Percentiles rank a stretch among this genome's conserved stretches.
Evolutionary conservation across 1,140 invertebrate species (phyloP).

Genomic region (Ips typographus): DNA sequence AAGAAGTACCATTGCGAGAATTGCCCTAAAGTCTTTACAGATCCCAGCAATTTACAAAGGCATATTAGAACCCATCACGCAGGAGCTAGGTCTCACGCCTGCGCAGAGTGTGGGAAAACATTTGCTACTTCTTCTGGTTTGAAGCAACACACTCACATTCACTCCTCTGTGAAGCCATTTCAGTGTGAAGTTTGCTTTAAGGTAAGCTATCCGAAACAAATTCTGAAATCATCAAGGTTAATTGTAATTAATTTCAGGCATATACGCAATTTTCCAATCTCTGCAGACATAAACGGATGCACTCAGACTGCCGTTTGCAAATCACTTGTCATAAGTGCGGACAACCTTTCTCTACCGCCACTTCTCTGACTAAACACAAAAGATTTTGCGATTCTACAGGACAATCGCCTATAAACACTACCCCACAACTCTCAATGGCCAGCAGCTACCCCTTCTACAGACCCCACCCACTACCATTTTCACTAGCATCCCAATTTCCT

Average conservation of each 20-base stretch:
- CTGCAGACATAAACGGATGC: slow-evolving; percentile 98
- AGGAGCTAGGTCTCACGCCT: slow-evolving; percentile 91
- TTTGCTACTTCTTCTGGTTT: slow-evolving; percentile 96
- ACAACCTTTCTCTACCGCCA: slow-evolving; percentile 86
- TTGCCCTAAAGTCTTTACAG: slow-evolving; percentile 91
- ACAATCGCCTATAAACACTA: slow-evolving; percentile 55
- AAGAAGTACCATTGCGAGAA: slow-evolving; percentile 90
- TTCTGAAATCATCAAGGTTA: background rate
- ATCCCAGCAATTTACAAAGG: slow-evolving; percentile 93
- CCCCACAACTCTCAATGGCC: slow-evolving; percentile 52
- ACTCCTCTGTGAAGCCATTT: slow-evolving; percentile 98
- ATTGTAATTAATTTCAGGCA: slow-evolving; percentile 67
- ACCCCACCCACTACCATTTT: slow-evolving; percentile 51
- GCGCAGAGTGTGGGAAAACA: slow-evolving; percentile 96
- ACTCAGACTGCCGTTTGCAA: slow-evolving; percentile 84
- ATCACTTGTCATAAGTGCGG: slow-evolving; percentile 92
- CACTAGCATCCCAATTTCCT: slow-evolving; percentile 54
- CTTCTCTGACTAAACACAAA: slow-evolving; percentile 82
- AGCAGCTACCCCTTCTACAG: slow-evolving; percentile 69
- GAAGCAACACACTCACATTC: slow-evolving; percentile 99
- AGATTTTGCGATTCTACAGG: slow-evolving; percentile 75
- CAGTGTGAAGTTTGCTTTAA: slow-evolving; percentile 90
- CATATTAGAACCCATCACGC: slow-evolving; percentile 94
- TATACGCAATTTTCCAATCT: slow-evolving; percentile 99
- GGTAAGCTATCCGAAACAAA: slow-evolving; percentile 48